Conservation (phyloP, 1,140 invertebrate genomes). For the Rhyacophila brunnea region DNA sequence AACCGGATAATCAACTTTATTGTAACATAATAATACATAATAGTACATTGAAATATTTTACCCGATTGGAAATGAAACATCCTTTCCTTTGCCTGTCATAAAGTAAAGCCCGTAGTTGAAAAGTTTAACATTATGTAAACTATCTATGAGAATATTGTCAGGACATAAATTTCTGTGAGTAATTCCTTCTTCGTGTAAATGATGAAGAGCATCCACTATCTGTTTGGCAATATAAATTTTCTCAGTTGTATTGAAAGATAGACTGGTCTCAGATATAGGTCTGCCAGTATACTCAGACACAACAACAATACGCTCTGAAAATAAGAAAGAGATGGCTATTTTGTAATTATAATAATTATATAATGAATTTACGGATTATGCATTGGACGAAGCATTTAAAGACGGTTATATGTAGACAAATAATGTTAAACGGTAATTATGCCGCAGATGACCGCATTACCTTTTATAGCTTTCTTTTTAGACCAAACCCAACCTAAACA, state of each 20-base stretch:
- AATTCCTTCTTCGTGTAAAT: conserved; percentile 72
- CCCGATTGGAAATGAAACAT: conserved; percentile 91
- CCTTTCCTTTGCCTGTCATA: conserved; percentile 81
- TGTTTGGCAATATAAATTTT: conserved; percentile 64
- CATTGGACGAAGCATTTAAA: too few relatives aligned
- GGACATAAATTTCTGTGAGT: conserved; percentile 79
- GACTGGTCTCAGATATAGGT: conserved; percentile 52
- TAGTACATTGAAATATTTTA: conserved; percentile 43
- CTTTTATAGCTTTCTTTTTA: too few relatives aligned
- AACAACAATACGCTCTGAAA: conserved; percentile 83
- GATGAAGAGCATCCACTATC: conserved; percentile 70
- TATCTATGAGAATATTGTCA: conserved; percentile 81
- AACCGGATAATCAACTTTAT: too few relatives aligned
- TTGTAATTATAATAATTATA: too few relatives aligned
- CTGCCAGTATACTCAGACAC: conserved; percentile 84
- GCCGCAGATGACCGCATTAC: too few relatives aligned
- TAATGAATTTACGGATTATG: too few relatives aligned
- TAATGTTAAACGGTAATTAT: too few relatives aligned
- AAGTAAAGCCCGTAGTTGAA: conserved; percentile 92
- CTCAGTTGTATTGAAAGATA: conserved; percentile 53
- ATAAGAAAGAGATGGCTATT: too few relatives aligned
- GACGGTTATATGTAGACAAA: too few relatives aligned
- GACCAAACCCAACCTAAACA: too few relatives aligned
- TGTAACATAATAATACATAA: too few relatives aligned
- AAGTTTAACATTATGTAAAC: conserved; percentile 72